Conservation (phyloP, 2,113 vertebrate species). For the Bagarius yarrelli region DNA sequence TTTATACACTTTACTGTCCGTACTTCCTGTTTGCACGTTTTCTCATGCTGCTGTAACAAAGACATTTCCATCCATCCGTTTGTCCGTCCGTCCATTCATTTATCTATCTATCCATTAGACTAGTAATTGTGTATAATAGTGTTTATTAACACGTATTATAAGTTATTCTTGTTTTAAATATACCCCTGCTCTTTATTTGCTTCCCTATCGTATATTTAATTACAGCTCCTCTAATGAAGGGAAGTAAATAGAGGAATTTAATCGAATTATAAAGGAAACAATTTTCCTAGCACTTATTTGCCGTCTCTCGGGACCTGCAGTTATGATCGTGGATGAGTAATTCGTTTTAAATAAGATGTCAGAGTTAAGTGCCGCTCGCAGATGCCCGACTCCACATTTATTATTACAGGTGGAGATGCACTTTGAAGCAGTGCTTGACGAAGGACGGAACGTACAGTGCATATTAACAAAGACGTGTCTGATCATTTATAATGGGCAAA, state of each 20-base stretch:
- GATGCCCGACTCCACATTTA: neutral
- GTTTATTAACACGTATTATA: neutral
- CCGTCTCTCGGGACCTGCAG: neutral
- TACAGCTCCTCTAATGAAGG: neutral
- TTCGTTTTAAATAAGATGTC: conserved; percentile 21
- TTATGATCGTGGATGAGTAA: conserved; percentile 5
- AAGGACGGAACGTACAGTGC: neutral
- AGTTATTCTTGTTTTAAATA: neutral
- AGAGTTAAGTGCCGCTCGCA: conserved; percentile 7
- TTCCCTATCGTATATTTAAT: neutral
- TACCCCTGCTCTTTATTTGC: too few relatives aligned
- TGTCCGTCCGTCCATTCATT: too few relatives aligned
- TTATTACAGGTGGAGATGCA: neutral
- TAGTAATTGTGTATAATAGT: neutral
- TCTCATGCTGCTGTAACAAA: too few relatives aligned
- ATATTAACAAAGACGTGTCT: neutral
- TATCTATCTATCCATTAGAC: neutral
- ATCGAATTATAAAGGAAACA: conserved; percentile 1
- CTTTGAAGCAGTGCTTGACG: neutral
- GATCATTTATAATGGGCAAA: neutral
- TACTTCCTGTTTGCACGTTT: too few relatives aligned
- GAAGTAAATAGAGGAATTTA: neutral
- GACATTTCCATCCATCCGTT: too few relatives aligned
- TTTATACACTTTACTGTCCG: too few relatives aligned
- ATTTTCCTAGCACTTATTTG: neutral